Percentiles rank a stretch among this genome's conserved stretches.
Conservation (phyloP, 2,797 vertebrate species). For the Pelochelys cantorii region DNA sequence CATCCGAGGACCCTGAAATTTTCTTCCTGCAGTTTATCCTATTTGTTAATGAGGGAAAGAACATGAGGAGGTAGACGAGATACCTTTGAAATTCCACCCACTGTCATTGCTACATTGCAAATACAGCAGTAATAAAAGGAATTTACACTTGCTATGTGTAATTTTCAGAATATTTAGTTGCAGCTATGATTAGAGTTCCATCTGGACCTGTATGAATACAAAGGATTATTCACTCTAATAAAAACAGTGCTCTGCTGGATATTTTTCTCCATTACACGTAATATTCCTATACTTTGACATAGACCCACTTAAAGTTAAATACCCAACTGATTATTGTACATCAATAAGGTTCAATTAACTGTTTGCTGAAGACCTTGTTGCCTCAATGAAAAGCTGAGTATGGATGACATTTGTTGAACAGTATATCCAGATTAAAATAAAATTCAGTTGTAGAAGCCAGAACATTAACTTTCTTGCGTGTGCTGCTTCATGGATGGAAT, state of each 20-base stretch:
- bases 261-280: background rate
- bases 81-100: background rate
- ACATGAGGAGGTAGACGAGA: background rate
- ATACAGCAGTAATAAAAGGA: background rate
- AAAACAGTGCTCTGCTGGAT: background rate
- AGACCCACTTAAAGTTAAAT: background rate
- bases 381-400: background rate
- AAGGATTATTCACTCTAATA: background rate
- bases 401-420: background rate
- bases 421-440: background rate
- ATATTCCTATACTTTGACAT: background rate
- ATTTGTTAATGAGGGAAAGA: background rate
- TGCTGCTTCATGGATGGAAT: background rate
- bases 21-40: constrained; percentile 3
- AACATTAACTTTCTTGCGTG: background rate
- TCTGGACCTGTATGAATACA: background rate
- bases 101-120: background rate
- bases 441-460: background rate
- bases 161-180: background rate
- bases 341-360: background rate
- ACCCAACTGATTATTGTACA: background rate
- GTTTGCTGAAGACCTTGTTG: background rate
- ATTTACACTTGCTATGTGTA: background rate
- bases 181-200: background rate
- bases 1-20: background rate